A percentile compares a stretch with the other conserved stretches of the same genome.
Evolutionary conservation across 2,113 vertebrate genomes (phyloP).

Genomic region (Melanocharis versteri): DNA sequence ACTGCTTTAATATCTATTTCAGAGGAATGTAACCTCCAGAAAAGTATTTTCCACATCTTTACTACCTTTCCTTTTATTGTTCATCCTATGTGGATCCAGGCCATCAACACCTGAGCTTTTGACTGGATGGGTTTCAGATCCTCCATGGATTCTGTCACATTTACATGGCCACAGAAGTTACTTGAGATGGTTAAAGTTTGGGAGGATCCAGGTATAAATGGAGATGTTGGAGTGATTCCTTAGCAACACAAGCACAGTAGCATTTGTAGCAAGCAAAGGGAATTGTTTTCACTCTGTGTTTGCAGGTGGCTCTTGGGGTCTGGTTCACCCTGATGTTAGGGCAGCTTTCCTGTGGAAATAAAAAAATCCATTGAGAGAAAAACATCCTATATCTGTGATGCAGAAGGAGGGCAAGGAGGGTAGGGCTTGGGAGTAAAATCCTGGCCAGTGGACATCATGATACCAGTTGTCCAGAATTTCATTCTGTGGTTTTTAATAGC

Average conservation of each 20-base stretch:
- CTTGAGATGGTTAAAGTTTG: neutral
- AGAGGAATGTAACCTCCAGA: conserved; percentile 51
- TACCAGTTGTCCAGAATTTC: neutral
- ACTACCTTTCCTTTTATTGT: neutral
- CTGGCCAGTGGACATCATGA: neutral
- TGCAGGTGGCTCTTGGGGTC: neutral
- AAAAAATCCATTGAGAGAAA: neutral
- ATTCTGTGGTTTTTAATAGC: neutral
- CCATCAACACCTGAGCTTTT: conserved; percentile 6
- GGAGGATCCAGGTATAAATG: neutral
- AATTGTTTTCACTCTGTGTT: accelerated
- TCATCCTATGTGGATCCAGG: neutral
- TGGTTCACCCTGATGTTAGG: neutral
- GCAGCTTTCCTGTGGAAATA: neutral
- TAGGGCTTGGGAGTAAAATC: neutral
- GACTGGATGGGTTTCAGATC: neutral
- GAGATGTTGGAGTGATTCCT: neutral
- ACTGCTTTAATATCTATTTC: conserved; percentile 51
- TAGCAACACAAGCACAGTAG: neutral
- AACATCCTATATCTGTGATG: neutral
- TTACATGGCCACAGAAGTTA: neutral
- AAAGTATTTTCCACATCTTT: conserved; percentile 27
- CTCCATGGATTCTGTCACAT: neutral
- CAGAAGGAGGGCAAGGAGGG: neutral
- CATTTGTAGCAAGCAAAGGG: neutral